Conservation (phyloP, 2,797 vertebrate species). For the Antrozous pallidus region DNA sequence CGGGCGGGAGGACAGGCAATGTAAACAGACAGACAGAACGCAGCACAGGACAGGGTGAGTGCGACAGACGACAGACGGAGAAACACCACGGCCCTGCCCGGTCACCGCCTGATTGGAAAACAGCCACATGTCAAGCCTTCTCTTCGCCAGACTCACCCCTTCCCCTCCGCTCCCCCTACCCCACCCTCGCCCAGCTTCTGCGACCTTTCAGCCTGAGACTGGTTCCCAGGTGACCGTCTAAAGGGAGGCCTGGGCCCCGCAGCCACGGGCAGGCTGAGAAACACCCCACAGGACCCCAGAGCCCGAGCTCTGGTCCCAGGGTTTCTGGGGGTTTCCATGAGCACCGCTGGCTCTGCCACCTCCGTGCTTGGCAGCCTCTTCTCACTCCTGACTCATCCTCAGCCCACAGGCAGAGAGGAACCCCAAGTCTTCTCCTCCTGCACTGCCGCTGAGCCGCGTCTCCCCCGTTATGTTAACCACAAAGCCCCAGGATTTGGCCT, state of each 20-base stretch:
- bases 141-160: background rate
- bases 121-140: background rate
- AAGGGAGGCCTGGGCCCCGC: background rate
- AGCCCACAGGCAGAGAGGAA: background rate
- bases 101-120: too few species aligned
- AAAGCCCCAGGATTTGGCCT: background rate
- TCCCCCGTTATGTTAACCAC: background rate
- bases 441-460: background rate
- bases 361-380: background rate
- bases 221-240: background rate
- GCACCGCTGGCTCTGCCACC: background rate
- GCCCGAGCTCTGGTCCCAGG: background rate
- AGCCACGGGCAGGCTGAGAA: background rate
- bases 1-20: too few species aligned
- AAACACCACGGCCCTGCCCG: too few species aligned
- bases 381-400: conserved; percentile 30
- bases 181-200: background rate
- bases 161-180: too few species aligned
- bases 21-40: background rate
- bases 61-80: background rate
- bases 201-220: background rate
- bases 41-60: background rate
- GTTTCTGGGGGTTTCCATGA: background rate
- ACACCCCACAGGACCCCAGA: background rate
- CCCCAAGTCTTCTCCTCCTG: background rate